Base-by-base conservation (phyloP, 2,113 vertebrate genomes). In the Indri indri region DNA sequence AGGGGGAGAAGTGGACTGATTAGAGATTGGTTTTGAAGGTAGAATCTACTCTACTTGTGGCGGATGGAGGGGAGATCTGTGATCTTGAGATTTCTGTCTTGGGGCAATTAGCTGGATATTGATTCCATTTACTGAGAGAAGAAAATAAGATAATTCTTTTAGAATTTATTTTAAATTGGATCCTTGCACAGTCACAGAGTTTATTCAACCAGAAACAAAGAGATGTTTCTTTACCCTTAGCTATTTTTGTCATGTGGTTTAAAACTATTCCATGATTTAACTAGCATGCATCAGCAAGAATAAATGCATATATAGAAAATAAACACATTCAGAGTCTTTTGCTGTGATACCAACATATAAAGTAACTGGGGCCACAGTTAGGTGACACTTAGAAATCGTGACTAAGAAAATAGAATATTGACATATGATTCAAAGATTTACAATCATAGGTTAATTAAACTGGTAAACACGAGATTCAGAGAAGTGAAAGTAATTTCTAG, bases 281-380 rank as follows among this genome's bases (percentile, higher is more conserved):
- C 52, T 66, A 80, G 9, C 66, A 50, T 40, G 65, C 52, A n/a
- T n/a, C 68, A 76, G 61, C 80, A 50, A 77, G 66, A 83, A 61
- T 59, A 79, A 77, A 88, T 30, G 40, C 45, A 12, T 57, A 40
- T 34, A 13, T 37, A 52, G 59, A 82, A 95, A 90, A 81, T 74
- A 94, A 92, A 80, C 0, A 0, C 37, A 0, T 0, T 86, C 0
- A 0, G 14, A 88, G 11, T 20, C 74, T 82, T 0, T 0, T 37
- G 32, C 52, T 27, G 47, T 77, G 57, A 42, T 61, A 32, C 8
- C 52, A 88, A 57, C 37, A 34, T 45, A 47, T 40, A 16, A 57
- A 59, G 8, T 66, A 52, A 86, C 52, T 37, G n/a, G 90, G 54
- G 82, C 32, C 17, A 32, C 0, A 3, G 7, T 47, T 14, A 82